These are phyloP conservation scores for Abrostola tripartita DNA, from an alignment of 2,888 invertebrate species.

Conservation along the genomic window DNA sequence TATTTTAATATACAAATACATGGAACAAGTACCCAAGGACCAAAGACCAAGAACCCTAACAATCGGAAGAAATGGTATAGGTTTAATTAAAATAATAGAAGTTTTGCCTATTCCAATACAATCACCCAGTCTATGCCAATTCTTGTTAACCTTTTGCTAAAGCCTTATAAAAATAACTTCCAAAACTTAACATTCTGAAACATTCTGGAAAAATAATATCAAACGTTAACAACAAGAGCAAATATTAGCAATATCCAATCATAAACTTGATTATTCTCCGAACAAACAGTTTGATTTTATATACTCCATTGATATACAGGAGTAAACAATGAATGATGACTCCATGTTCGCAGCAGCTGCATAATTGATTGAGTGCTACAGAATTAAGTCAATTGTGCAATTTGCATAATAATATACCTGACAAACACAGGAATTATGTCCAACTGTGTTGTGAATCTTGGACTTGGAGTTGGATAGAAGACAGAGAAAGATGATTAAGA, in stretches of 20 bases:
- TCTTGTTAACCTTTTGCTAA: too few relatives aligned
- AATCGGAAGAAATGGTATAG: too few relatives aligned
- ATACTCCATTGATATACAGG: slow-evolving; percentile 11
- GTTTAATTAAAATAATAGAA: too few relatives aligned
- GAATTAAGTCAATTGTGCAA: slow-evolving; percentile 47
- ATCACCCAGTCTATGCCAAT: too few relatives aligned
- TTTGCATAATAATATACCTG: slow-evolving; percentile 40
- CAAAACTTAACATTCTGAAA: not conserved
- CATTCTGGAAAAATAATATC: not conserved
- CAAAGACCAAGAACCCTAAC: too few relatives aligned
- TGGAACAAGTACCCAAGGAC: too few relatives aligned
- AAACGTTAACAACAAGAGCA: not conserved
- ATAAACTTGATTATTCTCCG: not conserved
- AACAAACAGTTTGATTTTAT: slow-evolving; percentile 17
- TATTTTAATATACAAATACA: too few relatives aligned
- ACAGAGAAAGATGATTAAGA: not conserved
- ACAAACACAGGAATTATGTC: slow-evolving; percentile 36
- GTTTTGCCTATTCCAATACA: too few relatives aligned
- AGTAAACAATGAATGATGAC: slow-evolving; percentile 46
- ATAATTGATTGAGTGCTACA: slow-evolving; percentile 52
- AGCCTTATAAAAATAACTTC: not conserved
- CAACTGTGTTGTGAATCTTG: slow-evolving; percentile 4
- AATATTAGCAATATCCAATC: not conserved
- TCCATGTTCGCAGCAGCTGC: slow-evolving; percentile 34
- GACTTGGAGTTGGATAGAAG: not conserved